These are phyloP conservation scores for Gallinago stenura DNA, from an alignment of 2,797 vertebrate genomes.

Conservation along the genomic window DNA sequence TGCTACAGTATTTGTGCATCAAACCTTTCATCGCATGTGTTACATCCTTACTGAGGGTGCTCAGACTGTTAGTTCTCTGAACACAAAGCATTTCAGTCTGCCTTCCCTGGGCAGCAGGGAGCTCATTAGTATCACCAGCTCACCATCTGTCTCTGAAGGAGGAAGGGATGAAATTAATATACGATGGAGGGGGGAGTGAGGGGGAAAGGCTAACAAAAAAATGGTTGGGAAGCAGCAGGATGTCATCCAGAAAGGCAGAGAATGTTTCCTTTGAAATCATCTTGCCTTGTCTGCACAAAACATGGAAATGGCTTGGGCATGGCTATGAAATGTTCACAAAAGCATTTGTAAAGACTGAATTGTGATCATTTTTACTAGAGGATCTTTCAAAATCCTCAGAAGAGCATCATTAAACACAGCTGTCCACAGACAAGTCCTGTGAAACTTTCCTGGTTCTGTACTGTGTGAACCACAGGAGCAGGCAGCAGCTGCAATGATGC, in stretches of 20 bases:
- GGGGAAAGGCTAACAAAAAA: neutral
- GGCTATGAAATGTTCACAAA: neutral
- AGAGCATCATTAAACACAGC: neutral
- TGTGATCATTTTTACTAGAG: neutral
- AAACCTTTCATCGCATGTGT: neutral
- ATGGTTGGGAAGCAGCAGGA: constrained; percentile 25
- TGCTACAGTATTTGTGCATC: constrained; percentile 16
- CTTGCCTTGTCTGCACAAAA: neutral
- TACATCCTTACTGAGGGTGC: constrained; percentile 29
- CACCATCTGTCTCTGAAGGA: constrained; percentile 68
- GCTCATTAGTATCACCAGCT: constrained; percentile 70
- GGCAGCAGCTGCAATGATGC: neutral
- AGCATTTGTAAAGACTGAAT: neutral
- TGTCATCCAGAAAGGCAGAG: constrained; percentile 12
- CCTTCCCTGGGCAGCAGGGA: constrained; percentile 66
- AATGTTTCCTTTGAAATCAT: constrained; percentile 19
- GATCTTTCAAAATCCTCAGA: neutral
- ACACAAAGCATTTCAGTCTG: constrained; percentile 49
- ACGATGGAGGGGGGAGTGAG: neutral
- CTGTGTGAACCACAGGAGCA: neutral
- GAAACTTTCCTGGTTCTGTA: neutral
- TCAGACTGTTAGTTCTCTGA: constrained; percentile 46
- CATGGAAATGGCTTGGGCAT: neutral
- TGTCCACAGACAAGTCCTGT: neutral
- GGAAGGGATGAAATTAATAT: constrained; percentile 20